A percentile compares a stretch with the other conserved stretches of the same genome.
phyloP scores from a whole-genome alignment of 2,888 invertebrate genomes.

The Thyatira batis region DNA sequence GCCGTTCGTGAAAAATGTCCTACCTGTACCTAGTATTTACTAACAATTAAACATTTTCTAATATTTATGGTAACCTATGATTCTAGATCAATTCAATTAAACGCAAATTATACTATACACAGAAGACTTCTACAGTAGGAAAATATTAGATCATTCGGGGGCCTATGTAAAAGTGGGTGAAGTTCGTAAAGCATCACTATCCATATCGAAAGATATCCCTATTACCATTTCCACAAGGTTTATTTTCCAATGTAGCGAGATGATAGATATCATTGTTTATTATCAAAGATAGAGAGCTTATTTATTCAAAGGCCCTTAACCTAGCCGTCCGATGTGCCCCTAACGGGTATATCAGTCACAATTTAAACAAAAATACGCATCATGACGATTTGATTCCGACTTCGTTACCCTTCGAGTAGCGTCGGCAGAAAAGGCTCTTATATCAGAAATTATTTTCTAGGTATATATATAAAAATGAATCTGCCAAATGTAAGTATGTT shows the following conservation, averaged over 20 bases:
- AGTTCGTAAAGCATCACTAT: no score
- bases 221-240: neutral
- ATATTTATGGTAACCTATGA: no score
- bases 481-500: no score
- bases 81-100: no score
- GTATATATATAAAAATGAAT: constrained; percentile 10
- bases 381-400: constrained; percentile 59
- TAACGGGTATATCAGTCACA: constrained; percentile 74
- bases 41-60: no score
- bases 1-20: no score
- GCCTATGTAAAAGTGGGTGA: no score
- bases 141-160: no score
- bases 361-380: constrained; percentile 75
- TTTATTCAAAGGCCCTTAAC: constrained; percentile 55
- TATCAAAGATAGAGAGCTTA: constrained; percentile 21
- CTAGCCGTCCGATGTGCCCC: constrained; percentile 38
- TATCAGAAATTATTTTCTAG: constrained; percentile 4
- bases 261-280: constrained; percentile 2
- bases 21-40: no score
- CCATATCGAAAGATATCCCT: neutral
- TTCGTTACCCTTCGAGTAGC: constrained; percentile 62
- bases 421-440: constrained; percentile 43
- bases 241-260: neutral
- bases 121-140: no score
- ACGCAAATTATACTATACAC: no score